Conservation (phyloP, 2,797 vertebrate genomes). For the Nannoperca obscura region DNA sequence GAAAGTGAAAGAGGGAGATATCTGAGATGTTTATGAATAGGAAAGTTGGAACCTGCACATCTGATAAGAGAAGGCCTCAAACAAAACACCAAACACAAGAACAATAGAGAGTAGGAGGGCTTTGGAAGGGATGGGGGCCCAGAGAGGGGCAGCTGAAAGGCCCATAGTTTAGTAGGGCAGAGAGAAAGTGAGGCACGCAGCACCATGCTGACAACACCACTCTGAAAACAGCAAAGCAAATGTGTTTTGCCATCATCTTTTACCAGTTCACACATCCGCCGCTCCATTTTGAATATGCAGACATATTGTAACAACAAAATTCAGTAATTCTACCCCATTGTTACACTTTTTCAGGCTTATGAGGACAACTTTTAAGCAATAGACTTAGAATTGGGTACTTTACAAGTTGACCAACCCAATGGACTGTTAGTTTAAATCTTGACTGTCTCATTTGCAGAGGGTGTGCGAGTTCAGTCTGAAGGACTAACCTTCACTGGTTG, state of each 20-base stretch:
- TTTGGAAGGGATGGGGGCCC: slow-evolving; percentile 76
- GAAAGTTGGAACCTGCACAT: slow-evolving; percentile 53
- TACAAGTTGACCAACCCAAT: background rate
- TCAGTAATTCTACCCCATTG: background rate
- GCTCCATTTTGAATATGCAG: slow-evolving; percentile 1
- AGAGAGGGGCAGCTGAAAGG: slow-evolving; percentile 73
- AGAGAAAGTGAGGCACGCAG: slow-evolving; percentile 43
- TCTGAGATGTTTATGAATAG: slow-evolving; percentile 65
- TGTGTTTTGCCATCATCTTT: slow-evolving; percentile 36
- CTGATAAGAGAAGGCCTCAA: slow-evolving; percentile 74
- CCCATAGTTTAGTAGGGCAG: slow-evolving; percentile 61
- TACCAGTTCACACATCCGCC: slow-evolving; percentile 33
- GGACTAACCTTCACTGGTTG: background rate
- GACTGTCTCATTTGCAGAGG: background rate
- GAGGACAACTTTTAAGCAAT: background rate
- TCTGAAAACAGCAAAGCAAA: slow-evolving; percentile 56
- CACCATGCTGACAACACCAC: slow-evolving; percentile 56
- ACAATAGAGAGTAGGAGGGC: slow-evolving; percentile 81
- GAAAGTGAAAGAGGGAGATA: slow-evolving; percentile 8
- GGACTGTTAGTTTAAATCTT: background rate
- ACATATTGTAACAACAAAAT: slow-evolving; percentile 7
- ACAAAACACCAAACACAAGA: slow-evolving; percentile 74
- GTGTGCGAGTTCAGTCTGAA: background rate
- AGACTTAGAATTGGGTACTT: background rate
- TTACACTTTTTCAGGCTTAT: background rate